Evolutionary conservation across 1,140 invertebrate species (phyloP), one percentile per base, ranked within the genome.

Genomic region (Formica exsecta): DNA sequence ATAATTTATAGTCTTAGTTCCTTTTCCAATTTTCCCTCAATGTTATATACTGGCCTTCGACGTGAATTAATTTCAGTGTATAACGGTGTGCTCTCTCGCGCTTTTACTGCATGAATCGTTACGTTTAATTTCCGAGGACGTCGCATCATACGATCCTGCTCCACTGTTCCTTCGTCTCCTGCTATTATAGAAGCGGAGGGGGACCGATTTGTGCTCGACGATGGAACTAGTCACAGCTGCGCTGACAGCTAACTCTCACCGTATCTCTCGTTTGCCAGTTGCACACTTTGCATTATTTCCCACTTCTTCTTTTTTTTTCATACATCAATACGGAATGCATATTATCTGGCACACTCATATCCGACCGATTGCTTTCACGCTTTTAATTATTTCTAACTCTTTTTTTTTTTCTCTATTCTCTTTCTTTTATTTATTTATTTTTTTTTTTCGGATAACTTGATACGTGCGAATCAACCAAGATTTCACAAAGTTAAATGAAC

Each of bases 91-190:
- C 61, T 70, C 74, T 89, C 51, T 68, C 70, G 68, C 79, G 73
- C 59, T 65, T 89, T 87, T 84, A 73, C 86, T 59, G 79, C 80
- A 83, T 74, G 68, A 62, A 65, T 74, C 88, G 88, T 90, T 90
- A 86, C 76, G 83, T 87, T 90, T 90, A 90, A 90, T 89, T 90
- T 89, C 89, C 77, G 88, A 90, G 80, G 76, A 48, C 75, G 76
- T 89, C 88, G 89, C 81, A 71, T 87, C 85, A 80, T 65, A 75
- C 61, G 70, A 59, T 8, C 75, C 11, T 80, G 25, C 32, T 66
- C 32, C 51, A 66, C 38, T 9, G 38, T 51, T 44, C 25, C 76
- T 74, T 25, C 41, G 25, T 74, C 76, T 74, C 61, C 41, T 71
- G 61, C 83, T 80, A 77, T 86, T 90, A 88, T 90, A 81, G 74